phyloP scores from a whole-genome alignment of 2,797 vertebrate species.

The Channallabes apus region DNA sequence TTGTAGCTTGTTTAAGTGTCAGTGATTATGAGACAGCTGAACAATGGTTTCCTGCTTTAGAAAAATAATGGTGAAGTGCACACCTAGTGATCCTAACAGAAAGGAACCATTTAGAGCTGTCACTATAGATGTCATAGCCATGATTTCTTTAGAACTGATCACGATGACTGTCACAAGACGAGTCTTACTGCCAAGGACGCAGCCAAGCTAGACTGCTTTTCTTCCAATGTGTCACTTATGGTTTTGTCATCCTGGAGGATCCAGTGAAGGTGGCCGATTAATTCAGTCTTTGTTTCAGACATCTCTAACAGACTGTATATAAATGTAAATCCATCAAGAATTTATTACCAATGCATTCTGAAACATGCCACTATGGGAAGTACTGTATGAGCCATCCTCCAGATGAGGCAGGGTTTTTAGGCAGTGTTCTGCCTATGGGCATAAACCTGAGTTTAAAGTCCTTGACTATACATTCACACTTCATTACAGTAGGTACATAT shows the following conservation, averaged over 20 bases:
- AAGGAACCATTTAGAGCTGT: background rate
- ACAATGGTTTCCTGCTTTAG: background rate
- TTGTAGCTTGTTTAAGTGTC: background rate
- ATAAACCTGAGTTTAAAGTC: background rate
- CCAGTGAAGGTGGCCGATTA: background rate
- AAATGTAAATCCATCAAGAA: background rate
- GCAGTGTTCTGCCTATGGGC: background rate
- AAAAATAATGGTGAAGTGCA: background rate
- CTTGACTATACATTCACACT: background rate
- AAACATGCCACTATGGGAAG: background rate
- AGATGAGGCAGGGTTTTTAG: background rate
- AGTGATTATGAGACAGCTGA: background rate
- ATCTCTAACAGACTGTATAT: background rate
- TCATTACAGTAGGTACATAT: too few relatives aligned
- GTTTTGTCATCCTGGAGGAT: background rate
- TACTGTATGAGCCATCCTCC: background rate
- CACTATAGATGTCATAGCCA: background rate
- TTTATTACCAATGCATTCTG: background rate
- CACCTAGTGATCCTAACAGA: background rate
- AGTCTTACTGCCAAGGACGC: background rate
- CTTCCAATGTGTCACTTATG: background rate
- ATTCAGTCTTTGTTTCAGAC: background rate
- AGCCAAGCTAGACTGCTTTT: background rate
- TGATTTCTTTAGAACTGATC: background rate
- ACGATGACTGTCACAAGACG: conserved; percentile 6